phyloP scores from a whole-genome alignment of 2,113 vertebrate genomes.

The Martes martes region DNA sequence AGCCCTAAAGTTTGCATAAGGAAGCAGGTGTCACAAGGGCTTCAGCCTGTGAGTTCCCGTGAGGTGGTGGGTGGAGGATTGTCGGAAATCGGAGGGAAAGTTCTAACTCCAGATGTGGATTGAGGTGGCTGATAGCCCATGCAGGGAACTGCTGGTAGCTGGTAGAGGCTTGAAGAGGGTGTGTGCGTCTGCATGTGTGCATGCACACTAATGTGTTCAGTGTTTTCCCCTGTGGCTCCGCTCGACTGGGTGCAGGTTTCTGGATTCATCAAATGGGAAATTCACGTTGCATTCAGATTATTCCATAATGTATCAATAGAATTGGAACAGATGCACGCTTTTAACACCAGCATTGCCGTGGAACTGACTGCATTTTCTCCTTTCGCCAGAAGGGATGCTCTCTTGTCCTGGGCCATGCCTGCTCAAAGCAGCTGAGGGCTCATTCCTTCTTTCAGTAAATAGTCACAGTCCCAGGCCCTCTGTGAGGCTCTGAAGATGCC shows the following conservation, averaged over 20 bases:
- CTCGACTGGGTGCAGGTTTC: not conserved
- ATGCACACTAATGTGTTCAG: accelerated
- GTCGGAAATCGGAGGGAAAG: not conserved
- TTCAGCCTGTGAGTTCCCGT: not conserved
- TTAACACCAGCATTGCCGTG: not conserved
- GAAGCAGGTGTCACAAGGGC: not conserved
- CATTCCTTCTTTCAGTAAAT: not conserved
- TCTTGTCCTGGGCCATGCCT: not conserved
- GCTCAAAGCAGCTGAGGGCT: not conserved
- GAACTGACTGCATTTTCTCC: not conserved
- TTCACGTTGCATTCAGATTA: not conserved
- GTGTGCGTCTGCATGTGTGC: accelerated
- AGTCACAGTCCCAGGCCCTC: not conserved
- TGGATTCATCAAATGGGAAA: not conserved
- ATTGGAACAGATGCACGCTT: not conserved
- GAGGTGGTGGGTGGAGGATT: not conserved
- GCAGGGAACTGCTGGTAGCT: not conserved
- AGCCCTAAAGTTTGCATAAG: not conserved
- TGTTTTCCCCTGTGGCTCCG: not conserved
- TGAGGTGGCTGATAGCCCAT: not conserved
- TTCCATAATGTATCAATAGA: not conserved
- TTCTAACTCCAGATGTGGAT: not conserved
- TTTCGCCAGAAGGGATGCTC: not conserved
- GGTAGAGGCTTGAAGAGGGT: not conserved
- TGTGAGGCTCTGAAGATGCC: not conserved